Evolutionary conservation across 2,113 vertebrate species (phyloP).

Genomic region (Pedionomus torquatus): DNA sequence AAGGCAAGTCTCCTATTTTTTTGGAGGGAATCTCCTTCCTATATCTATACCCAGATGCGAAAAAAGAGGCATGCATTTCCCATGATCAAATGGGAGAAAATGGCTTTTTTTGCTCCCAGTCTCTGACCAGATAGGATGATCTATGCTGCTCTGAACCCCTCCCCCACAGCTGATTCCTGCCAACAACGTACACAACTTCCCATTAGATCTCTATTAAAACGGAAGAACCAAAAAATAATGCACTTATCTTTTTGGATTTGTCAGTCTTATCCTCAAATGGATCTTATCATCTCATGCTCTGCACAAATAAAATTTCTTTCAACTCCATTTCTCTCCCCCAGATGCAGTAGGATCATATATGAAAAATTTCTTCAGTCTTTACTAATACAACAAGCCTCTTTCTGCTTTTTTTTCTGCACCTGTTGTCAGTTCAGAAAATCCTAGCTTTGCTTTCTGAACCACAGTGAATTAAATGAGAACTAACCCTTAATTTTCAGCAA

Average conservation of each 20-base stretch:
- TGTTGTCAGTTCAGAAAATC: neutral
- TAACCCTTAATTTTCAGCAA: neutral
- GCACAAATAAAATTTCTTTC: conserved; percentile 45
- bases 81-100: neutral
- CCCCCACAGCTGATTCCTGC: neutral
- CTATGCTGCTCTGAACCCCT: neutral
- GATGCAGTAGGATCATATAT: neutral
- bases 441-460: neutral
- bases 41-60: neutral
- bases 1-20: neutral
- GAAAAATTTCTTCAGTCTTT: neutral
- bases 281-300: conserved; percentile 32
- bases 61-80: neutral
- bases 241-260: conserved; percentile 41
- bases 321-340: conserved; percentile 25
- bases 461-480: neutral
- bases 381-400: neutral
- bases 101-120: neutral
- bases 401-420: neutral
- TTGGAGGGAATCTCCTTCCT: neutral
- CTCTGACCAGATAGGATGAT: neutral
- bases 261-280: conserved; percentile 26
- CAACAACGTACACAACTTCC: neutral
- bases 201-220: conserved; percentile 16
- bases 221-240: conserved; percentile 43